phyloP scores from a whole-genome alignment of 2,113 vertebrate genomes.

The Philantomba maxwellii region DNA sequence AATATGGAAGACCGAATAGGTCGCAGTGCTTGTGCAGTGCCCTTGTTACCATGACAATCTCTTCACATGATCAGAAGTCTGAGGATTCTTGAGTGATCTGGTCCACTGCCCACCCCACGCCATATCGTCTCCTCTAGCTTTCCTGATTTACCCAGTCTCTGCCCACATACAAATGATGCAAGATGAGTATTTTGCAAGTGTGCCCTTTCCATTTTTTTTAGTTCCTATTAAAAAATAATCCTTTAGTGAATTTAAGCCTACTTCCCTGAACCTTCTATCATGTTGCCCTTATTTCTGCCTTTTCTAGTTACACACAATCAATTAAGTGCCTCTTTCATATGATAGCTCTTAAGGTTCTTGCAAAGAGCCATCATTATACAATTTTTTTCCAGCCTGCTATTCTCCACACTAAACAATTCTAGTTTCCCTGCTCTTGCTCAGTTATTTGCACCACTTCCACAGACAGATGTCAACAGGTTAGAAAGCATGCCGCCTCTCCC shows the following conservation, averaged over 20 bases:
- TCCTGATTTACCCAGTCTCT: background rate
- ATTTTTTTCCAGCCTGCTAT: background rate
- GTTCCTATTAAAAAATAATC: background rate
- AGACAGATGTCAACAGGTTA: background rate
- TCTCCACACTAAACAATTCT: background rate
- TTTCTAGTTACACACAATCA: slow-evolving; percentile 9
- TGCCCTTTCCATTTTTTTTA: background rate
- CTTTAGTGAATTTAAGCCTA: background rate
- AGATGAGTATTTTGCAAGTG: background rate
- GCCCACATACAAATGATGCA: background rate
- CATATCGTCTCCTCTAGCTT: background rate
- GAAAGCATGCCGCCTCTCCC: background rate
- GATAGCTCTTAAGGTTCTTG: background rate
- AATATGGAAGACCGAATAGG: background rate
- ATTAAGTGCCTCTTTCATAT: slow-evolving; percentile 12
- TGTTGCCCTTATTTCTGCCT: background rate
- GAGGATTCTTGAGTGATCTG: background rate
- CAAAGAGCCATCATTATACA: background rate
- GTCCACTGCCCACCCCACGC: background rate
- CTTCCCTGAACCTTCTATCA: background rate
- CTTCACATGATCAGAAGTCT: background rate
- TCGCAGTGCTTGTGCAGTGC: background rate
- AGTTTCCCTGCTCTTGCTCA: background rate
- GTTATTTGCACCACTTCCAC: background rate
- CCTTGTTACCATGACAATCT: background rate